Evolutionary conservation across 1,140 invertebrate genomes (phyloP), one percentile per base, ranked within the genome.

Genomic region (Andrena cerasifolii): DNA sequence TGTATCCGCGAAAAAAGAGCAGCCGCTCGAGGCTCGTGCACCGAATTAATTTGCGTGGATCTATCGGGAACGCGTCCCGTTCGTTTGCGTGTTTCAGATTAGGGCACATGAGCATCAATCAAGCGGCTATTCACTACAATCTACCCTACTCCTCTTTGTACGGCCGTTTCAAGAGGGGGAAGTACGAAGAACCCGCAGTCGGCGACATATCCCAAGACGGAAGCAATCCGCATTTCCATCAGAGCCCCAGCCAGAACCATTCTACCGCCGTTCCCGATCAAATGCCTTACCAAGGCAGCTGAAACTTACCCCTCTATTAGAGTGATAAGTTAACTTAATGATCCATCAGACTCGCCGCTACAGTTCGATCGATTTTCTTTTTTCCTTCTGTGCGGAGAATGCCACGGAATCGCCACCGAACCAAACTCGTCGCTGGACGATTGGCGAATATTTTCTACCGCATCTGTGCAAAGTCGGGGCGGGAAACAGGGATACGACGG

Each of bases 51-150:
- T 36, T 40, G 36, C 16, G 33, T 61, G n/a, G 21, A 61, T 33
- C 16, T 21, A 40, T 24, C 18, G 8, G 24, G 31, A 36, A 24
- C 21, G 3, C 6, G 10, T 21, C 49, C 18, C 45, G 36, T 51
- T 70, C 14, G 31, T 65, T 83, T 21, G 2, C 16, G 1, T 83
- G 8, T 78, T 93, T n/a, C 89, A 96, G 97, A 86, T 93, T 97
- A 78, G 97, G 97, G 26, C 96, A 97, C 86, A 97, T 98, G 97
- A 97, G 96, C 78, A 98, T 98, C 86, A 98, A 98, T 92, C 97
- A 98, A 93, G 97, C 97, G 61, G 96, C 97, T n/a, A 98, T 98
- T 80, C 97, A 98, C 88, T 98, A 96, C 89, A 98, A 98, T 92
- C 92, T 98, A 84, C 97, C 97, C 31, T 98, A 98, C 90, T 97